Evolutionary conservation across 1,140 invertebrate species (phyloP).

Genomic region (Drosophila equinoxialis): DNA sequence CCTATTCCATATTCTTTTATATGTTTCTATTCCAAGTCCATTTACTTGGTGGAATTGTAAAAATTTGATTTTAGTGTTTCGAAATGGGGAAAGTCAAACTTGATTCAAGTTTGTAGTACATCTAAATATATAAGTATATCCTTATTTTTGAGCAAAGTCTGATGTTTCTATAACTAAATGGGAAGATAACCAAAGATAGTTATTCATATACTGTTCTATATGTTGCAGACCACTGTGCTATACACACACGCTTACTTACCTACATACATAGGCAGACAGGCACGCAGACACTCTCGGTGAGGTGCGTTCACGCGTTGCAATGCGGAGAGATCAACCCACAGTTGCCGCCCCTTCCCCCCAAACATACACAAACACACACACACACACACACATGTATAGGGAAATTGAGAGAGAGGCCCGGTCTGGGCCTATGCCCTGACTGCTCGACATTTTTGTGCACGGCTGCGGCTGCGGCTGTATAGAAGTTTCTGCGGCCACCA

Average conservation of each 20-base stretch:
- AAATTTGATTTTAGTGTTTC: no score
- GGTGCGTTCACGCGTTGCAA: slow-evolving; percentile 79
- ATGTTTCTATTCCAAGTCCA: no score
- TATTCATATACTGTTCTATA: no score
- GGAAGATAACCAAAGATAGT: background rate
- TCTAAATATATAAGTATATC: no score
- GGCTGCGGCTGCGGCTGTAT: slow-evolving; percentile 30
- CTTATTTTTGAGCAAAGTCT: no score
- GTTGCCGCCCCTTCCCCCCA: background rate
- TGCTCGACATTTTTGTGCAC: slow-evolving; percentile 61
- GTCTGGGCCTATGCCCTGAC: slow-evolving; percentile 34
- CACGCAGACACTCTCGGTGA: slow-evolving; percentile 45
- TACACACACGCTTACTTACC: slow-evolving; percentile 44
- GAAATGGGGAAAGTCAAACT: no score
- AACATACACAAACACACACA: slow-evolving; percentile 2
- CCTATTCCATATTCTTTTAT: no score
- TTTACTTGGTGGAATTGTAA: no score
- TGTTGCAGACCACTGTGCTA: slow-evolving; percentile 25
- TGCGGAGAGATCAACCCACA: slow-evolving; percentile 39
- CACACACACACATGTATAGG: background rate
- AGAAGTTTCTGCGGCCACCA: slow-evolving; percentile 73
- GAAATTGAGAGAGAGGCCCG: slow-evolving; percentile 11
- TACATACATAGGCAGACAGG: slow-evolving; percentile 15
- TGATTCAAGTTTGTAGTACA: no score
- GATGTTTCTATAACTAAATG: no score